Base-by-base conservation (phyloP, 2,888 invertebrate genomes). In the Barypeithes pellucidus region DNA sequence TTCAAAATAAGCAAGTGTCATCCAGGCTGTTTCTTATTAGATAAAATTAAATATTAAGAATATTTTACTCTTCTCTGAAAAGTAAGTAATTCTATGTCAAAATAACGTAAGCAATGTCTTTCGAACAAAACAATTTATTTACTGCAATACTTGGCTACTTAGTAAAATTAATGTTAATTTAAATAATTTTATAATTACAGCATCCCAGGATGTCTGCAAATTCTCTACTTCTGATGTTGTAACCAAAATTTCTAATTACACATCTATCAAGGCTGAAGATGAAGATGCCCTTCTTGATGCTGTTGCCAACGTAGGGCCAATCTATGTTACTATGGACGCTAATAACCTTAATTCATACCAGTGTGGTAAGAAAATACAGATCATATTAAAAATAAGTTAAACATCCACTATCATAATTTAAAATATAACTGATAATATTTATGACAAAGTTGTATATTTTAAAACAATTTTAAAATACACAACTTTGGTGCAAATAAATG, bases 91-190 rank as follows among this genome's bases (percentile, higher is more conserved):
- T n/a, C n/a, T n/a, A n/a, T n/a, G n/a, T n/a, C n/a, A n/a, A n/a
- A n/a, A n/a, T n/a, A n/a, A n/a, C n/a, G n/a, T n/a, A n/a, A n/a
- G n/a, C n/a, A n/a, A n/a, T n/a, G n/a, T n/a, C n/a, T n/a, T n/a
- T n/a, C n/a, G n/a, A n/a, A n/a, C n/a, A n/a, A n/a, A n/a, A n/a
- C n/a, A n/a, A n/a, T n/a, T n/a, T n/a, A n/a, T n/a, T n/a, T n/a
- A 33, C 33, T 33, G 33, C 33, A 79, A 79, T 59, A 77, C 78
- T 9, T 79, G 78, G 63, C 39, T 70, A 33, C 33, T 33, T 33
- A 5, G 33, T 33, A 33, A 33, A 33, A 8, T 5, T 5, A 8
- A 33, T 33, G 8, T 5, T 33, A 33, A 33, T 5, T 39, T 2
- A 3, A 39, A 39, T 11, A 39, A n/a, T 45, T 43, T 14, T 45